Base-by-base conservation (phyloP, 2,888 invertebrate species). In the Dorcus hopei region DNA sequence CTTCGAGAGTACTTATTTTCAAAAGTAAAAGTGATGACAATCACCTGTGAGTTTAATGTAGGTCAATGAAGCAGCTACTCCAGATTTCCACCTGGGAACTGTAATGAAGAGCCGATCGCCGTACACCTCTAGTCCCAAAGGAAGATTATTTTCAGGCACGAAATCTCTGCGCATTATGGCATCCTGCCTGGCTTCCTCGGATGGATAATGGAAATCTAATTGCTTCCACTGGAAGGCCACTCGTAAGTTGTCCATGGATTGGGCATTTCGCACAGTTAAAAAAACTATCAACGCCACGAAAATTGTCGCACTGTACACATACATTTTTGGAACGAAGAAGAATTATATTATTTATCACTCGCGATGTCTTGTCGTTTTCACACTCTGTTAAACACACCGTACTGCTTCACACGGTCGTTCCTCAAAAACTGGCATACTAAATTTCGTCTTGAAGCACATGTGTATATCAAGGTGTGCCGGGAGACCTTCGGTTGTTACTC, bases 181-280 rank as follows among this genome's bases (percentile, higher is more conserved):
- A 52, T 82, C 79, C 71, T 82, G 81, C 54, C 86, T 78, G 3
- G 80, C 83, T 6, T 82, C 82, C 1, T 81, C 77, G 38, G 72
- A 81, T 3, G 83, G 82, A 78, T 84, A 90, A 61, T 85, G 83
- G 74, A 84, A 90, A 73, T 90, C 89, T 50, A 90, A 78, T 75
- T 86, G 84, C 67, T 85, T 87, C 91, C 91, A 91, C 71, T 89
- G 85, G 75, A 85, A 89, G 50, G 83, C 81, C 49, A 89, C 86
- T 65, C 83, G 82, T 54, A 90, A 80, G 79, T 87, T 87, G 72
- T 88, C 87, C 80, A 86, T 87, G 65, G 82, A 80, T 11, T 48
- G 47, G 45, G 48, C 38, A 47, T 6, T 38, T 38, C 38, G 14
- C 38, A 38, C 40, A 19, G 19, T 19, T 9, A 51, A 16, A 40